These are phyloP conservation scores for Epinephelus cyanopodus DNA, from an alignment of 2,113 vertebrate genomes.

Conservation along the genomic window DNA sequence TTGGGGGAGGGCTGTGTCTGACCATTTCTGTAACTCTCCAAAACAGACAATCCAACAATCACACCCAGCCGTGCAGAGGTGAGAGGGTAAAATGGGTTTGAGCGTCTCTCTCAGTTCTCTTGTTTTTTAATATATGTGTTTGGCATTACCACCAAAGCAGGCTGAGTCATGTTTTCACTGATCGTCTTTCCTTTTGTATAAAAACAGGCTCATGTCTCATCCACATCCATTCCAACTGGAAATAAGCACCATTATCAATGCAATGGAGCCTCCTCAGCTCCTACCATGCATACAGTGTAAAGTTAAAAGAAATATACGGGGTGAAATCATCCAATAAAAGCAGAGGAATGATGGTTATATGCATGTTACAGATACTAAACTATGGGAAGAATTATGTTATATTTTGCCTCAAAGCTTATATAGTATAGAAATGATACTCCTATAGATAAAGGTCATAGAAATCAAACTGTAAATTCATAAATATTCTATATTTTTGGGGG, in stretches of 20 bases:
- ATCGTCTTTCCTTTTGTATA: background rate
- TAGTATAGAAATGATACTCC: slow-evolving; percentile 53
- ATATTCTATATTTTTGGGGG: slow-evolving; percentile 41
- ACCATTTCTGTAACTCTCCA: too few species aligned
- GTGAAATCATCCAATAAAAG: background rate
- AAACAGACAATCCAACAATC: background rate
- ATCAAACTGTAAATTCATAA: slow-evolving; percentile 66
- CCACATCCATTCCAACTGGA: background rate
- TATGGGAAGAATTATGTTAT: slow-evolving; percentile 51
- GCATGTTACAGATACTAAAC: slow-evolving; percentile 69
- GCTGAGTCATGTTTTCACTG: background rate
- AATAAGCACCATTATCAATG: slow-evolving; percentile 3
- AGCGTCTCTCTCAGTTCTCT: background rate
- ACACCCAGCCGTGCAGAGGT: background rate
- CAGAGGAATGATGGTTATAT: slow-evolving; percentile 55
- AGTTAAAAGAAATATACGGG: slow-evolving; percentile 34
- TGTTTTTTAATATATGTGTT: background rate
- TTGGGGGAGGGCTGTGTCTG: too few species aligned
- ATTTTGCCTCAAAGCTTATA: slow-evolving; percentile 61
- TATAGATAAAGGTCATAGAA: slow-evolving; percentile 46
- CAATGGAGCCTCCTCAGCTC: slow-evolving; percentile 14
- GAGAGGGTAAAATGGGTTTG: background rate
- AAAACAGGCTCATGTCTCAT: background rate
- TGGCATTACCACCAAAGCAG: background rate
- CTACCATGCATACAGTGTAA: slow-evolving; percentile 46